These are phyloP conservation scores for Heterochromis multidens DNA, from an alignment of 2,113 vertebrate species.

Conservation along the genomic window DNA sequence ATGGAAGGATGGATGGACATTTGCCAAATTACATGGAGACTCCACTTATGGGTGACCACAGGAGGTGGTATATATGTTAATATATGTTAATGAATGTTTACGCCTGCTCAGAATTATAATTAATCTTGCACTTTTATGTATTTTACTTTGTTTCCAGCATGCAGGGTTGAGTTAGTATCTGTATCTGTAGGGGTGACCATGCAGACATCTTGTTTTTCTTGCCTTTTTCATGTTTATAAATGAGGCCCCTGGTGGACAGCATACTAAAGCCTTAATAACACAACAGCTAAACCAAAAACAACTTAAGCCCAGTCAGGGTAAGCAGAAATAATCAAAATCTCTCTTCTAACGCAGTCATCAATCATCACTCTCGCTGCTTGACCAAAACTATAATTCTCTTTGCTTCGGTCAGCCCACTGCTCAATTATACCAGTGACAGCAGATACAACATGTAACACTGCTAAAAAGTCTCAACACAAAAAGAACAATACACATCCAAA, in stretches of 20 bases:
- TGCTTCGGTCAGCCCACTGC: conserved; percentile 32
- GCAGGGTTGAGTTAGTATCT: neutral
- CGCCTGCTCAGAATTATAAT: neutral
- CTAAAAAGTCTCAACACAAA: conserved; percentile 25
- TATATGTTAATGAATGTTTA: neutral
- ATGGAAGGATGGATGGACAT: neutral
- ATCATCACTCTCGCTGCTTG: conserved; percentile 40
- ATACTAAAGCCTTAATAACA: conserved; percentile 39
- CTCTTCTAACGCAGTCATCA: conserved; percentile 22
- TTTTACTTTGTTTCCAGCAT: neutral
- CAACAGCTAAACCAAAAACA: conserved; percentile 32
- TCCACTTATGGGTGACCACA: neutral
- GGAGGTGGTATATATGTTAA: neutral
- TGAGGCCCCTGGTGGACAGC: conserved; percentile 40
- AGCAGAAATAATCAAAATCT: conserved; percentile 49
- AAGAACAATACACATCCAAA: conserved; percentile 27
- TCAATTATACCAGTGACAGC: conserved; percentile 50
- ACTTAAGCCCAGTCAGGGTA: conserved; percentile 5
- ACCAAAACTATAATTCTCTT: conserved; percentile 58
- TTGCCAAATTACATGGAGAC: neutral
- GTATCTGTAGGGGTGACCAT: neutral
- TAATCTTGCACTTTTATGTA: too few relatives aligned
- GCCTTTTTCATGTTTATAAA: conserved; percentile 31
- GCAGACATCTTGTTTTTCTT: neutral
- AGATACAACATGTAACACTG: conserved; percentile 53